These are phyloP conservation scores for Villa cingulata DNA, from an alignment of 2,888 invertebrate species.

Conservation along the genomic window DNA sequence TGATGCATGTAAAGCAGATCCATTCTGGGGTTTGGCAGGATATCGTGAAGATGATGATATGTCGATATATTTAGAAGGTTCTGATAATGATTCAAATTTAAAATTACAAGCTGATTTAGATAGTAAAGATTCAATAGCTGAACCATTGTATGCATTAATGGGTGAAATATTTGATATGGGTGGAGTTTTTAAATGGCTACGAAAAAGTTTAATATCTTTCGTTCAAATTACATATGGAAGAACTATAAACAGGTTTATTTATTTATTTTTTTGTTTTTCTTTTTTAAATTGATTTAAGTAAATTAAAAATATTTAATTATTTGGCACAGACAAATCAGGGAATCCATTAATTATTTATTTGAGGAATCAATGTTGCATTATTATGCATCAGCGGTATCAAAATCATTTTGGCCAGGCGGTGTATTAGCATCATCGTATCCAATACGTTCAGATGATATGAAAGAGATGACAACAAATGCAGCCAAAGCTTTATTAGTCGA, in stretches of 20 bases:
- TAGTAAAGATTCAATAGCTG: conserved; percentile 74
- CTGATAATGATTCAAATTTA: conserved; percentile 31
- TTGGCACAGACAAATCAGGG: conserved; percentile 66
- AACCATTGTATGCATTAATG: conserved; percentile 74
- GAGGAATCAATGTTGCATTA: conserved; percentile 85
- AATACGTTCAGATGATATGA: conserved; percentile 46
- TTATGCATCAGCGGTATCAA: conserved; percentile 66
- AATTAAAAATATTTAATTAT: neutral
- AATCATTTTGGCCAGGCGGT: conserved; percentile 84
- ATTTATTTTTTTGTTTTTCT: neutral
- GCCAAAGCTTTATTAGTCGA: conserved; percentile 48
- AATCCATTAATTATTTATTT: conserved; percentile 73
- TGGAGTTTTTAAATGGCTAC: conserved; percentile 75
- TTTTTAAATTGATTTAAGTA: neutral
- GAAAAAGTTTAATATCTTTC: conserved; percentile 78
- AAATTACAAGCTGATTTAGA: conserved; percentile 40
- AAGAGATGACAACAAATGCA: conserved; percentile 53
- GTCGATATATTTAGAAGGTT: conserved; percentile 60
- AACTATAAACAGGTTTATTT: conserved; percentile 63
- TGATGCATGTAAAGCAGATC: conserved; percentile 25
- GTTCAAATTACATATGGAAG: conserved; percentile 86
- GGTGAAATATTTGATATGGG: conserved; percentile 84
- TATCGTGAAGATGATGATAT: conserved; percentile 67
- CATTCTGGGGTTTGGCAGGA: conserved; percentile 39
- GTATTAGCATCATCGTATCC: conserved; percentile 43